Evolutionary conservation across 2,113 vertebrate genomes (phyloP).

Genomic region (Chionis minor): DNA sequence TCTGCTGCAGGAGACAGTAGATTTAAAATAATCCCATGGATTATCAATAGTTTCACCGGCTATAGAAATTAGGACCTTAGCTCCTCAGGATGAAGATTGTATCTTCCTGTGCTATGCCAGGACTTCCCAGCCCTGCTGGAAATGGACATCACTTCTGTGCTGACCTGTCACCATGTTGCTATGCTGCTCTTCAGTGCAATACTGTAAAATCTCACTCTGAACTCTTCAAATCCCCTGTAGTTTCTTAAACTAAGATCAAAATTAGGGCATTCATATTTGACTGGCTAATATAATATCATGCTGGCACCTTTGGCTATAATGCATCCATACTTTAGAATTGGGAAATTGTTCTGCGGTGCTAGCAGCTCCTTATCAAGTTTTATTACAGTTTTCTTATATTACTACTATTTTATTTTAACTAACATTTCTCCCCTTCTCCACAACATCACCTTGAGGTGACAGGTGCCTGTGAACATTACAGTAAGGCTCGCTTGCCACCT

Average conservation of each 20-base stretch:
- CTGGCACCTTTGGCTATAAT: background rate
- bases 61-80: background rate
- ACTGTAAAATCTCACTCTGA: background rate
- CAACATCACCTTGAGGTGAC: background rate
- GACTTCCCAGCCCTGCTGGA: background rate
- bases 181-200: background rate
- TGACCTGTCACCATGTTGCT: background rate
- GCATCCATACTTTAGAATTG: background rate
- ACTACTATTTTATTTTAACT: background rate
- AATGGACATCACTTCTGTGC: background rate
- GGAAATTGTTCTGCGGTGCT: background rate
- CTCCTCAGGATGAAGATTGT: background rate
- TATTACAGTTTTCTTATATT: background rate
- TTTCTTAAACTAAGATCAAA: background rate
- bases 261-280: background rate
- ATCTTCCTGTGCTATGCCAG: background rate
- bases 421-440: background rate
- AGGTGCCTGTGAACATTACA: background rate
- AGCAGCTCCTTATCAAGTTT: background rate
- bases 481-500: background rate
- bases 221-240: background rate
- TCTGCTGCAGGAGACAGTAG: background rate
- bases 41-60: background rate
- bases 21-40: background rate
- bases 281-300: background rate